A percentile compares a stretch with the other conserved stretches of the same genome.
Conservation (phyloP, 1,140 invertebrate genomes). For the Penaeus chinensis region DNA sequence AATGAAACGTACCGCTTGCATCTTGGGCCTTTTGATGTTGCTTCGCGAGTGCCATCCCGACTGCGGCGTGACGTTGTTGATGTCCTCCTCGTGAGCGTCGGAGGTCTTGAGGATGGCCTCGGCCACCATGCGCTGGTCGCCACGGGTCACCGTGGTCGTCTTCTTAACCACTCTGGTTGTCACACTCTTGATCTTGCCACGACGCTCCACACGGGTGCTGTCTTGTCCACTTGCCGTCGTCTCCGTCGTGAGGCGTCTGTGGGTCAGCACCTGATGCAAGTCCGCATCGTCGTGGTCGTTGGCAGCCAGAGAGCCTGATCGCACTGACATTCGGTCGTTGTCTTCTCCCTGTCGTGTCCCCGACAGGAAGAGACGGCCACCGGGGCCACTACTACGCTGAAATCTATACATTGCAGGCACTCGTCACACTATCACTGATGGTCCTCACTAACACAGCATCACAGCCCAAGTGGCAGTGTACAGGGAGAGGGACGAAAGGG, state of each 20-base stretch:
- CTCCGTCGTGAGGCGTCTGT: conserved; percentile 84
- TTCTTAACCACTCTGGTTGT: conserved; percentile 89
- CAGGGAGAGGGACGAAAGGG: conserved; percentile 17
- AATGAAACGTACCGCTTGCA: conserved; percentile 58
- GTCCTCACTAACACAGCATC: conserved; percentile 22
- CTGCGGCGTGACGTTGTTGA: conserved; percentile 63
- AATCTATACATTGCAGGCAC: conserved; percentile 61
- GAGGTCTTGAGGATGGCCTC: conserved; percentile 75
- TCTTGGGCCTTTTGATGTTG: conserved; percentile 51
- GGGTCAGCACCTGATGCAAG: conserved; percentile 82
- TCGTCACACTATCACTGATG: conserved; percentile 12
- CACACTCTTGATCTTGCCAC: conserved; percentile 74
- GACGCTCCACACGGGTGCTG: conserved; percentile 77
- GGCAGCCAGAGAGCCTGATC: conserved; percentile 65
- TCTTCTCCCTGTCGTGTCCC: conserved; percentile 78
- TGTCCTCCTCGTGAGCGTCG: conserved; percentile 64
- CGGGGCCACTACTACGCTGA: conserved; percentile 66
- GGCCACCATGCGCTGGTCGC: conserved; percentile 81
- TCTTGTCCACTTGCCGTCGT: conserved; percentile 78
- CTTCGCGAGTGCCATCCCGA: conserved; percentile 63
- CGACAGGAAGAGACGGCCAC: conserved; percentile 81
- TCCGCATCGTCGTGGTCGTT: conserved; percentile 67
- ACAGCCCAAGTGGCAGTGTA: conserved; percentile 29
- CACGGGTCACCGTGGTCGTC: conserved; percentile 88
- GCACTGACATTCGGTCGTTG: conserved; percentile 65